Evolutionary conservation across 2,888 invertebrate species (phyloP).

Genomic region (Aporophyla lueneburgensis): DNA sequence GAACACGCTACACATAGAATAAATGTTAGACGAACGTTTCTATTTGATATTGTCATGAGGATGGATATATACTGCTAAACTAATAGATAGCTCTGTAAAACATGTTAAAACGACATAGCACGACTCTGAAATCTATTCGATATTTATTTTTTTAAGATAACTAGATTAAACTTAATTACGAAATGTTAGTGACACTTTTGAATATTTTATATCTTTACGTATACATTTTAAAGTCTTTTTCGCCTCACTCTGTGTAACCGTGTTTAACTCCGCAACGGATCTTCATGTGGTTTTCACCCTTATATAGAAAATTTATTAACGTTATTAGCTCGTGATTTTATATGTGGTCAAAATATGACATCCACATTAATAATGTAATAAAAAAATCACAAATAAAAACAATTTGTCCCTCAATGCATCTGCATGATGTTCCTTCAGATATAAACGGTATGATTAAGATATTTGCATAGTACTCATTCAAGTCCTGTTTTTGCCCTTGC

Average conservation of each 20-base stretch:
- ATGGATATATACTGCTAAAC: neutral
- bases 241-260: neutral
- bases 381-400: neutral
- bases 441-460: slow-evolving; percentile 24
- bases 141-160: too few species aligned
- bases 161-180: neutral
- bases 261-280: neutral
- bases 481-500: slow-evolving; percentile 71
- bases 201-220: neutral
- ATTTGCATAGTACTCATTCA: slow-evolving; percentile 61
- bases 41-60: slow-evolving; percentile 37
- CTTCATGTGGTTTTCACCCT: neutral
- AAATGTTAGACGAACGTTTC: slow-evolving; percentile 36
- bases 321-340: neutral
- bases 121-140: neutral
- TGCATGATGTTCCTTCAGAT: slow-evolving; percentile 5
- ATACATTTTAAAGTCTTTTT: neutral
- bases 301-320: neutral
- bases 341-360: neutral
- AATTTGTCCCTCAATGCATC: neutral
- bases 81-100: neutral
- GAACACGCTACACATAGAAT: slow-evolving; percentile 67
- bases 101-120: neutral
- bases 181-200: neutral
- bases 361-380: neutral